phyloP scores from a whole-genome alignment of 2,888 invertebrate genomes.

The Nomada hirtipes region DNA sequence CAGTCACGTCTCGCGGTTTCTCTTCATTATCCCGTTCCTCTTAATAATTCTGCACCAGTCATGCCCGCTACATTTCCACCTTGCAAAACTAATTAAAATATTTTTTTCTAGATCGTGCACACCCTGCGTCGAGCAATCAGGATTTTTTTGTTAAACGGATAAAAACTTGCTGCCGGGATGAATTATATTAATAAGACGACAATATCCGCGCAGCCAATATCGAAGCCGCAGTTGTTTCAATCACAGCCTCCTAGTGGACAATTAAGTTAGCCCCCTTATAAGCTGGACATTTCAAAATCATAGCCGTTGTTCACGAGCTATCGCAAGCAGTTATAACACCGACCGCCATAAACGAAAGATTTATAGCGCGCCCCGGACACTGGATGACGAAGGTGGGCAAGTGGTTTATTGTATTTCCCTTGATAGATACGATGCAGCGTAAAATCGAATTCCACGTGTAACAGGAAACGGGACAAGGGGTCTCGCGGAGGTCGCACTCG shows the following conservation, averaged over 20 bases:
- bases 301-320: background rate
- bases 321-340: too few relatives aligned
- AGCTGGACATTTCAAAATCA: conserved; percentile 16
- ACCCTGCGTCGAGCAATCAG: too few relatives aligned
- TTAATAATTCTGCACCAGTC: background rate
- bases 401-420: too few relatives aligned
- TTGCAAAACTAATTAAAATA: background rate
- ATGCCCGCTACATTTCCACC: background rate
- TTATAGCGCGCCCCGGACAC: too few relatives aligned
- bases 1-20: conserved; percentile 26
- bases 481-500: background rate
- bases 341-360: too few relatives aligned
- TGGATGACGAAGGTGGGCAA: too few relatives aligned
- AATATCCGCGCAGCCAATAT: conserved; percentile 42
- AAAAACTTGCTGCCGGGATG: background rate
- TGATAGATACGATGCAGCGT: background rate
- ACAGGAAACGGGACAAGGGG: background rate
- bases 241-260: conserved; percentile 27
- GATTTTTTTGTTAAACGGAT: background rate
- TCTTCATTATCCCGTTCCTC: background rate
- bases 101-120: too few relatives aligned
- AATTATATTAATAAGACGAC: conserved; percentile 41
- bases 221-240: background rate
- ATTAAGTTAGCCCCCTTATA: conserved; percentile 52
- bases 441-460: background rate